Percentiles rank a stretch among this genome's conserved stretches.
These are phyloP conservation scores for Silurus asotus DNA, from an alignment of 2,113 vertebrate species.

Conservation along the genomic window DNA sequence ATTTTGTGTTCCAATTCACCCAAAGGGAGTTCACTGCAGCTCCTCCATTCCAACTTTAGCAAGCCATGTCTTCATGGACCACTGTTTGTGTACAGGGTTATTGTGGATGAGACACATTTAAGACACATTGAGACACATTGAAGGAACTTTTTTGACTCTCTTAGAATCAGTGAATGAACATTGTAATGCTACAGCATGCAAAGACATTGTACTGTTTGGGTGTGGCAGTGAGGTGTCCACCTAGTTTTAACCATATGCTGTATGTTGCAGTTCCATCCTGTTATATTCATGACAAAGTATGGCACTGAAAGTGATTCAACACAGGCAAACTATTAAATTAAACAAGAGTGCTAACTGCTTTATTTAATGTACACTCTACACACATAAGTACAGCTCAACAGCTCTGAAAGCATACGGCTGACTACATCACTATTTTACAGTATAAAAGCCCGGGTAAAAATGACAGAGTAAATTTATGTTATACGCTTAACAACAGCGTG, in stretches of 20 bases:
- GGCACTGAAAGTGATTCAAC: not conserved
- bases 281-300: not conserved
- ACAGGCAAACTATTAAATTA: not conserved
- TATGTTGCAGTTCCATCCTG: not conserved
- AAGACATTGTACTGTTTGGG: not conserved
- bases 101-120: not conserved
- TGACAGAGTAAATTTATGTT: slow-evolving; percentile 11
- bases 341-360: slow-evolving; percentile 2
- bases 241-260: not conserved
- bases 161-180: not conserved
- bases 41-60: not conserved
- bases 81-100: not conserved
- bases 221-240: not conserved
- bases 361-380: slow-evolving; percentile 15
- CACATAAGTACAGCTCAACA: slow-evolving; percentile 4
- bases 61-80: not conserved
- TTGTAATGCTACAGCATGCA: not conserved
- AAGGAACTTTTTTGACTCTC: not conserved
- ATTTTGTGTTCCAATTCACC: not conserved
- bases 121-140: too few species aligned
- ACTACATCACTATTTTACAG: slow-evolving; percentile 48
- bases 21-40: not conserved
- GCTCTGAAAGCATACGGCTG: slow-evolving; percentile 28
- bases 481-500: not conserved
- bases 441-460: slow-evolving; percentile 39